Conservation (phyloP, 2,888 invertebrate species). For the Saturnia pavonia region DNA sequence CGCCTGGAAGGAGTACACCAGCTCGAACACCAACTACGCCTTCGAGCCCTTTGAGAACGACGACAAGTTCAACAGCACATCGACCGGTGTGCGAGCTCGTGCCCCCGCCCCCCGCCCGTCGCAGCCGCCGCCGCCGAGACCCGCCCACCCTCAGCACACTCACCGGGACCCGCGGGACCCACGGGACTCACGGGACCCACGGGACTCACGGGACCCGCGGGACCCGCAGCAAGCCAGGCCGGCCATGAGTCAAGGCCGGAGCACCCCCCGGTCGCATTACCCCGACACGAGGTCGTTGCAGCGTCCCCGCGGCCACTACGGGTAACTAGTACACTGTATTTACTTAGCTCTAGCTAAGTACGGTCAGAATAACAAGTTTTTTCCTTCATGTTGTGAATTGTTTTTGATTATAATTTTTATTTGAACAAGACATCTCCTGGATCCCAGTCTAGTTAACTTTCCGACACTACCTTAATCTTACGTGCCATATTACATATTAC, state of each 20-base stretch:
- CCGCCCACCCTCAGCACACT: constrained; percentile 19
- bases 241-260: constrained; percentile 21
- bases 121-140: constrained; percentile 45
- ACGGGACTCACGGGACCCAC: no score
- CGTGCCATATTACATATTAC: no score
- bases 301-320: constrained; percentile 72
- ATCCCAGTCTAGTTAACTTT: no score
- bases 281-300: constrained; percentile 85
- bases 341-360: no score
- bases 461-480: no score
- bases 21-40: constrained; percentile 93
- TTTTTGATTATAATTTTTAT: no score
- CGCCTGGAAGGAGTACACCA: constrained; percentile 94
- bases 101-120: constrained; percentile 28
- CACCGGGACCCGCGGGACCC: constrained; percentile 22
- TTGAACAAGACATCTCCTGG: no score
- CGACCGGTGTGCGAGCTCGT: constrained; percentile 50
- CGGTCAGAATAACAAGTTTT: no score
- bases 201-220: no score
- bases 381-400: no score
- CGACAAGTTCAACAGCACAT: constrained; percentile 81
- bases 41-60: constrained; percentile 94
- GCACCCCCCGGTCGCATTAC: constrained; percentile 63
- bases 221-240: constrained; percentile 37
- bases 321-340: no score